Evolutionary conservation across 2,797 vertebrate genomes (phyloP), one percentile per base, ranked within the genome.

Genomic region (Darevskia mixta): DNA sequence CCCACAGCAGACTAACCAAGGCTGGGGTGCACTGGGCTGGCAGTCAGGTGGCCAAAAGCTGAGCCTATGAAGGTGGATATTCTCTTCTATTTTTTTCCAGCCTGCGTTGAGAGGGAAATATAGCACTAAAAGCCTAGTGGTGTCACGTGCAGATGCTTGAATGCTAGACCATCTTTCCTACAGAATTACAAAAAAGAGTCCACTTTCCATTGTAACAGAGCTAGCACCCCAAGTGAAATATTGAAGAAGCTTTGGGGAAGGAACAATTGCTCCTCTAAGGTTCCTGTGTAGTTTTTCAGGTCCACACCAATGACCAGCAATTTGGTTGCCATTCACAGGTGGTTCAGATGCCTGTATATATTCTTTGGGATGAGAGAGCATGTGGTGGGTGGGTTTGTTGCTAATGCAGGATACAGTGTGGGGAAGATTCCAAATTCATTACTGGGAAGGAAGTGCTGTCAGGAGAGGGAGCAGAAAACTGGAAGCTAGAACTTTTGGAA

Each of bases 1-100:
- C 82, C 87, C 79, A 78, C 45, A 69, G 69, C 49, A 58, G 79
- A 64, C 79, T 86, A 87, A 69, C 35, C 4, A 29, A 71, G 79
- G 75, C 78, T 71, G 20, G 61, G 64, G 58, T 27, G 25, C 66
- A 29, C 20, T 49, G n/a, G 69, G 58, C 13, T 64, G 29, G 29
- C n/a, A 61, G 20, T 25, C 58, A 66, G 55, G 15, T 35, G n/a
- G 58, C 69, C 49, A 23, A 17, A 43, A 77, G 72, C n/a, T 43
- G 9, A 87, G n/a, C 72, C 61, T 61, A 69, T 55, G 43, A 32
- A 55, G 67, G 43, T 20, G 32, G 27, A 6, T 35, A 35, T 41
- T 69, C 58, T 23, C n/a, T 35, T 27, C 49, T 43, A 73, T 2
- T 29, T 25, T 81, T 41, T 45, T 2, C 38, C 38, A 35, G 45